Conservation (phyloP, 37 sponge, comb jelly and placozoan species). For the Agelas oroides region DNA sequence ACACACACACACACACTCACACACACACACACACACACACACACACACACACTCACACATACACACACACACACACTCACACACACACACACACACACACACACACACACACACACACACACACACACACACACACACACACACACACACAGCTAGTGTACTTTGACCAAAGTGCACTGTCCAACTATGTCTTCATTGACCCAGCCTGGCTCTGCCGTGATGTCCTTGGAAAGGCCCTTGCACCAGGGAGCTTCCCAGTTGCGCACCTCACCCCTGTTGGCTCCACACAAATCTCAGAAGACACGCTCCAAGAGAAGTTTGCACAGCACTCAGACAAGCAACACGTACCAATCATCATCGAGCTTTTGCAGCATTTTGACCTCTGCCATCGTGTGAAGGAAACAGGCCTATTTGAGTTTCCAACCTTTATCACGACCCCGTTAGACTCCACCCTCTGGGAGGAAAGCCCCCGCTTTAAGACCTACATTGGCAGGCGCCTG, state of each 20-base stretch:
- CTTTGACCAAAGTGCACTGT: constrained; percentile 57
- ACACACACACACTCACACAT: not conserved
- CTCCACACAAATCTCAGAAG: constrained; percentile 42
- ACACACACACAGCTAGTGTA: constrained; percentile 74
- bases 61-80: not conserved
- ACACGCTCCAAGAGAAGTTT: constrained; percentile 27
- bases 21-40: no score
- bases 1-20: not conserved
- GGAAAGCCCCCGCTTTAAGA: not conserved
- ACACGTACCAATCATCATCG: constrained; percentile 48
- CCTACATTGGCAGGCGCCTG: constrained; percentile 58
- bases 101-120: constrained; percentile 2
- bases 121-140: constrained; percentile 20
- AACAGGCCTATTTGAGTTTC: constrained; percentile 46
- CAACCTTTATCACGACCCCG: constrained; percentile 29
- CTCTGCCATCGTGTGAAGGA: constrained; percentile 61
- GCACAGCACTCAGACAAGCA: constrained; percentile 30
- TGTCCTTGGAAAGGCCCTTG: constrained; percentile 76
- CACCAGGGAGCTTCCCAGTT: constrained; percentile 58
- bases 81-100: constrained; percentile 26
- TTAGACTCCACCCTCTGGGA: constrained; percentile 49
- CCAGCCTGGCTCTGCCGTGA: constrained; percentile 81
- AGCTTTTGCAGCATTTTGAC: constrained; percentile 64
- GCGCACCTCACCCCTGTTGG: constrained; percentile 34
- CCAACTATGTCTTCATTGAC: constrained; percentile 65